Evolutionary conservation across 1,140 invertebrate genomes (phyloP).

Genomic region (Drosophila nannoptera): DNA sequence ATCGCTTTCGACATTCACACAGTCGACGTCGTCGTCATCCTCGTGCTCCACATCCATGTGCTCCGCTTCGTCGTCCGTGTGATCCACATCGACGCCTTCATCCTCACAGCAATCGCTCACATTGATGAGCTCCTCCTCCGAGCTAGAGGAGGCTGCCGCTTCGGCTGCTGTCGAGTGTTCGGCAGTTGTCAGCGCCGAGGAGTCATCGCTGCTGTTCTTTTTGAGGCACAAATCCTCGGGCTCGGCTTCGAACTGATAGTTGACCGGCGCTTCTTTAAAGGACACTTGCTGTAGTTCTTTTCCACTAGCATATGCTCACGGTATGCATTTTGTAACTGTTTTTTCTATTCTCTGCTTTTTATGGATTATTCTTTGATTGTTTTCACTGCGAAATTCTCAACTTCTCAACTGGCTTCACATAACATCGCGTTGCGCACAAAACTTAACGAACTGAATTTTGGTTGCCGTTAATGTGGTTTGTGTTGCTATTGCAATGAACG

Average conservation of each 20-base stretch:
- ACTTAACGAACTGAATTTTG: slow-evolving; percentile 22
- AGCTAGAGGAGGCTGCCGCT: slow-evolving; percentile 6
- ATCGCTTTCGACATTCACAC: slow-evolving; percentile 63
- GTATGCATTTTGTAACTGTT: slow-evolving; percentile 71
- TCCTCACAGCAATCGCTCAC: slow-evolving; percentile 74
- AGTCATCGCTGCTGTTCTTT: slow-evolving; percentile 81
- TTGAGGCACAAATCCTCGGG: slow-evolving; percentile 90
- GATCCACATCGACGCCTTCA: slow-evolving; percentile 74
- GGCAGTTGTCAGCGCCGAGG: neutral
- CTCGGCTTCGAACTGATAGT: slow-evolving; percentile 80
- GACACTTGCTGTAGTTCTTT: slow-evolving; percentile 92
- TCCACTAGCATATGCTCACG: slow-evolving; percentile 83
- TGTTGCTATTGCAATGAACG: slow-evolving; percentile 40
- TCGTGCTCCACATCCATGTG: slow-evolving; percentile 44
- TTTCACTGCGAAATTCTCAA: slow-evolving; percentile 18
- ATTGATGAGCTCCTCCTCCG: slow-evolving; percentile 67
- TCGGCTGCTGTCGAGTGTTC: neutral
- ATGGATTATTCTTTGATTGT: slow-evolving; percentile 29
- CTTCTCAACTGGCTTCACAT: slow-evolving; percentile 27
- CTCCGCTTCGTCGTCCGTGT: slow-evolving; percentile 66
- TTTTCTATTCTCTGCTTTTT: slow-evolving; percentile 26
- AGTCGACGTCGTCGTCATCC: slow-evolving; percentile 68
- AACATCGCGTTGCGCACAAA: slow-evolving; percentile 43
- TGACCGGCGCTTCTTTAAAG: slow-evolving; percentile 92
- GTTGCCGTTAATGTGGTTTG: slow-evolving; percentile 21